Conservation (phyloP, 2,797 vertebrate genomes). For the Pipistrellus pygmaeus region DNA sequence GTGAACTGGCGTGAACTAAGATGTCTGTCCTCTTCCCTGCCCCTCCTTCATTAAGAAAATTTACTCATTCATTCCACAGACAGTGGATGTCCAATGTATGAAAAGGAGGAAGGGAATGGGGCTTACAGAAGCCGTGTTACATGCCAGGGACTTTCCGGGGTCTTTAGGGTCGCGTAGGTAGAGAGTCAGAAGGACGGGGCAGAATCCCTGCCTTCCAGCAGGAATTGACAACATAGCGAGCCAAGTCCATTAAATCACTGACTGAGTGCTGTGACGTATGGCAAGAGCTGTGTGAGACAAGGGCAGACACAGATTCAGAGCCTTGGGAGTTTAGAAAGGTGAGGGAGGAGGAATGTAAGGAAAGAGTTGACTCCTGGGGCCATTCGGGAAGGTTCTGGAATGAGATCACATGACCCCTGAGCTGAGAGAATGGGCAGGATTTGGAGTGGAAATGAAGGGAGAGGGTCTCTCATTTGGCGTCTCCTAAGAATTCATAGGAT, state of each 20-base stretch:
- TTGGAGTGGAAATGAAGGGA: not conserved
- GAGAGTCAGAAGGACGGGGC: not conserved
- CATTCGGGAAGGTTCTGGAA: not conserved
- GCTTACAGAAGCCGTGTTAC: not conserved
- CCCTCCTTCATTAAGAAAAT: not conserved
- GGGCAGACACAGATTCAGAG: not conserved
- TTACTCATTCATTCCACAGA: not conserved
- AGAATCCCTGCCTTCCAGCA: not conserved
- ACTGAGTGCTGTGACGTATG: not conserved
- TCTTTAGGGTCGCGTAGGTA: not conserved
- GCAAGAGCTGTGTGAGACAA: not conserved
- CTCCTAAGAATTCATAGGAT: not conserved
- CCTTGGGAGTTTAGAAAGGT: not conserved
- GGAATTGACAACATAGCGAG: not conserved
- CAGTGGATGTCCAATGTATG: not conserved
- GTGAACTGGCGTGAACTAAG: no score
- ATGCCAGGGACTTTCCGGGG: not conserved
- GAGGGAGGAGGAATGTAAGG: not conserved
- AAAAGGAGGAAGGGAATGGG: not conserved
- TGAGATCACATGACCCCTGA: not conserved
- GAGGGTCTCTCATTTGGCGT: fast-evolving
- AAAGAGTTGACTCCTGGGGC: not conserved
- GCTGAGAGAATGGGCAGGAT: not conserved
- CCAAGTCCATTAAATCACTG: not conserved
- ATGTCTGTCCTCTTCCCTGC: not conserved